Conservation (phyloP, 2,113 vertebrate species). For the Macheiramphus alcinus region DNA sequence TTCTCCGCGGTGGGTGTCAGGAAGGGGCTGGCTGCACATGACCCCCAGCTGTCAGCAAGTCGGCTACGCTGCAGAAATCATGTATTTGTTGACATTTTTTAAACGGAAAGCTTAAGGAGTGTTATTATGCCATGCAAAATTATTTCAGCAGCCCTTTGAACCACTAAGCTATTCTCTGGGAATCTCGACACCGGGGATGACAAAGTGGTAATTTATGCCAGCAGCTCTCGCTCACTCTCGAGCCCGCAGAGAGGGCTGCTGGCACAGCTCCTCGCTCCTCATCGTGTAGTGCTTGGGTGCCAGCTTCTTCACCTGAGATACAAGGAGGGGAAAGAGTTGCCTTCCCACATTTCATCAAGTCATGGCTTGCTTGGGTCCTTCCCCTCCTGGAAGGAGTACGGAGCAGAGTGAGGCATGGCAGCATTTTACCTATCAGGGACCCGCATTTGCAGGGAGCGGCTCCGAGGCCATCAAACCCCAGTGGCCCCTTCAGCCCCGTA, state of each 20-base stretch:
- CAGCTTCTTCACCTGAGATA: neutral
- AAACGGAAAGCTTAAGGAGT: neutral
- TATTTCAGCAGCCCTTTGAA: constrained; percentile 13
- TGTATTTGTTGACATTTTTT: neutral
- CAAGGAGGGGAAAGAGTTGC: fast-evolving
- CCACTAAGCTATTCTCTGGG: neutral
- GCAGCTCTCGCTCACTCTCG: neutral
- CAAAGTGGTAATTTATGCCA: neutral
- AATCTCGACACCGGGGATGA: neutral
- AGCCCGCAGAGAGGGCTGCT: neutral
- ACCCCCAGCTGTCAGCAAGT: neutral
- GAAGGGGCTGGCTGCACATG: neutral
- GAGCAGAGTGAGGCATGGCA: fast-evolving
- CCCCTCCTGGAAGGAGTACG: fast-evolving
- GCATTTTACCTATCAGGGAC: fast-evolving
- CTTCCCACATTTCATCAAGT: neutral
- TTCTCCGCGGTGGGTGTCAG: fast-evolving
- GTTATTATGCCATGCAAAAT: neutral
- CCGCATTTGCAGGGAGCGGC: fast-evolving
- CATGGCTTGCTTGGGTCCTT: neutral
- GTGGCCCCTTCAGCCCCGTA: neutral
- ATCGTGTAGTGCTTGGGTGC: fast-evolving
- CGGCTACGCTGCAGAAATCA: neutral
- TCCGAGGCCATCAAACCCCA: neutral
- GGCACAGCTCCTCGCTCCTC: neutral